Base-by-base conservation (phyloP, 2,797 vertebrate species). In the Emydoidea blandingii region DNA sequence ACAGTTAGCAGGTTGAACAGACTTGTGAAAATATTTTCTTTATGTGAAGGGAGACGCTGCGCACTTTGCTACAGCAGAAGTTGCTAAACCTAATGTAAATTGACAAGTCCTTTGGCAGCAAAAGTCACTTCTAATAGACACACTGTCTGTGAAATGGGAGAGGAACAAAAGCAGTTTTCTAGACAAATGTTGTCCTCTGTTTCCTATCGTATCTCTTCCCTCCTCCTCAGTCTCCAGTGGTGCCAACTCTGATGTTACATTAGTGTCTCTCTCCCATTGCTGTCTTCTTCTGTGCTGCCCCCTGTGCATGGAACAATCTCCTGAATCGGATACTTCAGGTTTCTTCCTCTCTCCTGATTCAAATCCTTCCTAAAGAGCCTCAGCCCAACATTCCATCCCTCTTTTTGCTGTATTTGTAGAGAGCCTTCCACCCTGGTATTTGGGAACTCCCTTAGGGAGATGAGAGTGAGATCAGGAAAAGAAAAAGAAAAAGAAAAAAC, bases 11-110 rank as follows among this genome's bases (percentile, higher is more conserved):
- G 95, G 95, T 97, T 97, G 94, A 98, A 97, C 97, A 97, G 88
- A 96, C 94, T 97, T 96, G 96, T 97, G 95, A 98, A 97, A 97
- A 95, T 97, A 97, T 97, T 98, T 98, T 98, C 97, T 98, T 97
- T 98, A 96, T 97, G 97, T 93, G 96, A 96, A 93, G 97, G 95
- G 97, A 98, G 96, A 97, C 83, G 11, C 97, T 96, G 96, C 94
- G 97, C 92, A 96, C 97, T 98, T 97, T 97, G 96, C 97, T 95
- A 93, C 94, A 96, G 96, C 90, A 96, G 95, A 97, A 95, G 95
- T 97, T 98, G 96, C 97, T 96, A 97, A 97, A 97, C 95, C 96
- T 97, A 97, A 97, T 98, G 96, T 94, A 96, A 97, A 93, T 97
- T 97, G 96, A 97, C 97, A 97, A 97, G 95, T 97, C 93, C 95